phyloP scores from a whole-genome alignment of 2,888 invertebrate genomes.

The Chymomyza procnemis region DNA sequence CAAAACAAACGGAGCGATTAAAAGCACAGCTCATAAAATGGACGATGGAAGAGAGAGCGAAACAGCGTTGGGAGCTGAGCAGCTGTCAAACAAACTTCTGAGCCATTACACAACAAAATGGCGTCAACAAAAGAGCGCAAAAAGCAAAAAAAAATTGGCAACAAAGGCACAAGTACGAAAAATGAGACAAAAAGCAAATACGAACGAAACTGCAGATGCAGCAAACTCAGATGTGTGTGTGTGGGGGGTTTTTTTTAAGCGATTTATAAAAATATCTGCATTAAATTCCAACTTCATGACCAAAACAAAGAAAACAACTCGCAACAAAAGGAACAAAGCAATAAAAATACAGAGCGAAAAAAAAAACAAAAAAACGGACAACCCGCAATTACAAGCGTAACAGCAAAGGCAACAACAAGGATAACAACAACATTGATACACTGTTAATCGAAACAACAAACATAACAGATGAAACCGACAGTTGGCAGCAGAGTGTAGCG shows the following conservation, averaged over 20 bases:
- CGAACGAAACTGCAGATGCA: conserved; percentile 24
- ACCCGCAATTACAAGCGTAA: not conserved
- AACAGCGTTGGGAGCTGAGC: not conserved
- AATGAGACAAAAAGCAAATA: conserved; percentile 6
- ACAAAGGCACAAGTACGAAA: too few relatives aligned
- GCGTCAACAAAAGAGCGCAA: conserved; percentile 33
- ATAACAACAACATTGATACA: not conserved
- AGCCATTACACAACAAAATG: conserved; percentile 58
- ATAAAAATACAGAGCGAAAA: not conserved
- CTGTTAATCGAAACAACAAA: not conserved
- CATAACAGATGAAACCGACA: too few relatives aligned
- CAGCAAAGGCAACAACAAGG: not conserved
- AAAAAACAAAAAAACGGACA: not conserved
- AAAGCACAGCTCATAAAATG: conserved; percentile 21
- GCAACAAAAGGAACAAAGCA: not conserved
- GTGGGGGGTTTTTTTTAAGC: conserved; percentile 42
- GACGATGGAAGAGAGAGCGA: not conserved
- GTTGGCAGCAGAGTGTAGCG: too few relatives aligned
- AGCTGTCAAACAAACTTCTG: conserved; percentile 43
- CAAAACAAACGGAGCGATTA: conserved; percentile 32
- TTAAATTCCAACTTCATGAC: not conserved
- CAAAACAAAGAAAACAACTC: not conserved
- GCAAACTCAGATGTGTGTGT: conserved; percentile 9
- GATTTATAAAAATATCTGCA: conserved; percentile 11
- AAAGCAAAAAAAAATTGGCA: conserved; percentile 5